Conservation (phyloP, 2,797 vertebrate genomes). For the Pseudopleuronectes americanus region DNA sequence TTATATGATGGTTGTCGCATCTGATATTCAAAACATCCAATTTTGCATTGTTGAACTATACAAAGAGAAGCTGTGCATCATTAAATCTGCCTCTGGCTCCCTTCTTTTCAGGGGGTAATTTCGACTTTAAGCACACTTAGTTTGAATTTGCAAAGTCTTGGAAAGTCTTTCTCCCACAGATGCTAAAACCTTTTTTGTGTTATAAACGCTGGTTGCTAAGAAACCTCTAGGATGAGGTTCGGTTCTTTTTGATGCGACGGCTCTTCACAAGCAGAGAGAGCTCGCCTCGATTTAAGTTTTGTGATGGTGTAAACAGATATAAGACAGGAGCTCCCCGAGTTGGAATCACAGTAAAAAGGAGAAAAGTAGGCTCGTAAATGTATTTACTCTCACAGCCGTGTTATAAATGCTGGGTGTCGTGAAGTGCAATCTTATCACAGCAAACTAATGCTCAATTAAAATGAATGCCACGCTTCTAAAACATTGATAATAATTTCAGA, state of each 20-base stretch:
- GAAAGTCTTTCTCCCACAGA: background rate
- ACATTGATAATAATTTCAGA: constrained; percentile 17
- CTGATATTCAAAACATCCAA: constrained; percentile 23
- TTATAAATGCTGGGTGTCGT: background rate
- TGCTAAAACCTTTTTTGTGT: constrained; percentile 6
- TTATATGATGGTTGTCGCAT: background rate
- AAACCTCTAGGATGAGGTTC: background rate
- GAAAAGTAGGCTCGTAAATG: background rate
- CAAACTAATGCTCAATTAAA: constrained; percentile 13
- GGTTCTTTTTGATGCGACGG: background rate
- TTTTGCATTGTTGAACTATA: constrained; percentile 1
- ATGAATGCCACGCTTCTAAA: constrained; percentile 20
- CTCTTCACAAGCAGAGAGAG: background rate
- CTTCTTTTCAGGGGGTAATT: background rate
- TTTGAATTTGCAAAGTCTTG: constrained; percentile 9
- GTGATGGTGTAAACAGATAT: background rate
- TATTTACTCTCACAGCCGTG: background rate
- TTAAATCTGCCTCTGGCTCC: background rate
- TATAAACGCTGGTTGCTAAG: constrained; percentile 3
- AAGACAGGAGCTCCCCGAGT: background rate
- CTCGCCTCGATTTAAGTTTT: background rate
- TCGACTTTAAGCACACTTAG: background rate
- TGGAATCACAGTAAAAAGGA: background rate
- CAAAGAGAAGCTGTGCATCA: background rate
- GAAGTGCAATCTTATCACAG: background rate